phyloP scores from a whole-genome alignment of 2,888 invertebrate genomes.

The Agrochola litura region DNA sequence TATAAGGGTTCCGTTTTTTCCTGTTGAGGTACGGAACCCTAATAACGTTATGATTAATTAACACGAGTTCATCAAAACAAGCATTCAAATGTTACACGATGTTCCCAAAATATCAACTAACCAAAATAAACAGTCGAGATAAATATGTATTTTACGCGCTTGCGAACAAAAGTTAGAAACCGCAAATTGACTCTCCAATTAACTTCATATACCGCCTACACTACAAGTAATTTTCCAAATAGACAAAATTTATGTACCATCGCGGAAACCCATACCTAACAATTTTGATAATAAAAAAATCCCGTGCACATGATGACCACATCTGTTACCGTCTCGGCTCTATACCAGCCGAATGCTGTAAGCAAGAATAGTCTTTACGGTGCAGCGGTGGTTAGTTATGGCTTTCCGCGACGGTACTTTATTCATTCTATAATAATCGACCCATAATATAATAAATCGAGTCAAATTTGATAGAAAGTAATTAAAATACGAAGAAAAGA shows the following conservation, averaged over 20 bases:
- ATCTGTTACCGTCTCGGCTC: too few relatives aligned
- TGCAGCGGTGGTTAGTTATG: too few relatives aligned
- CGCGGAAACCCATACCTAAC: too few relatives aligned
- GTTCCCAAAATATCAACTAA: not conserved
- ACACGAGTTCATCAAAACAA: conserved; percentile 8
- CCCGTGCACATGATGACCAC: too few relatives aligned
- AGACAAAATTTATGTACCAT: too few relatives aligned
- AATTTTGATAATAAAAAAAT: too few relatives aligned
- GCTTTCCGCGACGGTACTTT: not conserved
- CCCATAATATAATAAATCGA: not conserved
- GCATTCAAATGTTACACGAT: not conserved
- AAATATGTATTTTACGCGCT: conserved; percentile 32
- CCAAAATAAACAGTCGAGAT: conserved; percentile 7
- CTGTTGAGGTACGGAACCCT: too few relatives aligned
- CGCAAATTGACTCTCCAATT: conserved; percentile 14
- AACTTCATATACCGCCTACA: conserved; percentile 8
- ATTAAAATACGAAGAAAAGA: not conserved
- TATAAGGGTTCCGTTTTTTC: too few relatives aligned
- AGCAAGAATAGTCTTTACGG: too few relatives aligned
- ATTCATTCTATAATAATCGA: not conserved
- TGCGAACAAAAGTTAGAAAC: conserved; percentile 11
- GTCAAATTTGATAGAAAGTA: not conserved
- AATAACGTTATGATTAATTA: not conserved
- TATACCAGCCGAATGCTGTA: too few relatives aligned
- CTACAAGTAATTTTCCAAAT: not conserved